Evolutionary conservation across 2,797 vertebrate species (phyloP).

Genomic region (Falco naumanni): DNA sequence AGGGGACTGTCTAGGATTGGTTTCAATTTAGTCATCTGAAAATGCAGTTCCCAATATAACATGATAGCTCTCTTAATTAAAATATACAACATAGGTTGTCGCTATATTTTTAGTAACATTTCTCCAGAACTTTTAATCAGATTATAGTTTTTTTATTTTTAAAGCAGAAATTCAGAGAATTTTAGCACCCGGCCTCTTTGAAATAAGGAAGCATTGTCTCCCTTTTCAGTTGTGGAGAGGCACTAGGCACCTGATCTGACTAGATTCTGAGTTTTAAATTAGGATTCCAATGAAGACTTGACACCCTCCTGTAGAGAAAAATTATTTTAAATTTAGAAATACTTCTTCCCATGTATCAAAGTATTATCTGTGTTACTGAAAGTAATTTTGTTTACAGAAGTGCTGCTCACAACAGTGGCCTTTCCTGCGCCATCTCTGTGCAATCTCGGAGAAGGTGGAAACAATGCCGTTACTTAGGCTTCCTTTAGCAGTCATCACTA

Average conservation of each 20-base stretch:
- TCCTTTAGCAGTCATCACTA: slow-evolving; percentile 84
- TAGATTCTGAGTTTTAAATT: neutral
- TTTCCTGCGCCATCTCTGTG: slow-evolving; percentile 77
- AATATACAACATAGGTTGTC: neutral
- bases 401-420: slow-evolving; percentile 82
- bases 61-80: neutral
- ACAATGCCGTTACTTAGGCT: slow-evolving; percentile 87
- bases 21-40: neutral
- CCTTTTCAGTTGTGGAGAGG: neutral
- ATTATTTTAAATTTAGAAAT: neutral
- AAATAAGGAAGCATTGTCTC: neutral
- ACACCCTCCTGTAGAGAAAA: neutral
- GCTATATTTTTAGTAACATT: neutral
- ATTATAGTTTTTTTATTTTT: neutral
- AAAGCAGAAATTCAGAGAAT: neutral
- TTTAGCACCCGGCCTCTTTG: neutral
- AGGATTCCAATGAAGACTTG: neutral
- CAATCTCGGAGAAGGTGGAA: slow-evolving; percentile 86
- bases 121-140: neutral
- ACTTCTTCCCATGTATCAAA: neutral
- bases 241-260: neutral
- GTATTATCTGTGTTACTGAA: neutral
- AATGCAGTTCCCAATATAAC: neutral
- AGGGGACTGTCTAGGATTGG: neutral
- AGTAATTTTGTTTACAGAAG: slow-evolving; percentile 72